These are phyloP conservation scores for Phrixothrix hirtus DNA, from an alignment of 2,888 invertebrate species.

Conservation along the genomic window DNA sequence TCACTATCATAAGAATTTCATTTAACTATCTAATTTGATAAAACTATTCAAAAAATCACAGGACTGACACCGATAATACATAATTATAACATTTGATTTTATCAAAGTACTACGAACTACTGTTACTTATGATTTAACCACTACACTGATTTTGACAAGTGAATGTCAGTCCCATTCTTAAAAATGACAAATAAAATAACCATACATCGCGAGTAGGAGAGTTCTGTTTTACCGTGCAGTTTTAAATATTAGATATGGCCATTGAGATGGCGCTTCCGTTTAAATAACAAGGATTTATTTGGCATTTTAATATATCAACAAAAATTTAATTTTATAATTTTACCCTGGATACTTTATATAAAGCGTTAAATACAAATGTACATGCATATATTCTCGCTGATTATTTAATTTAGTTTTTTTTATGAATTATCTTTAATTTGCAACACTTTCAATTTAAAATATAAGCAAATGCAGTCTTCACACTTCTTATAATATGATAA, in stretches of 20 bases:
- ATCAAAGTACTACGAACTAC: conserved; percentile 4
- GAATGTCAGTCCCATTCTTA: conserved; percentile 12
- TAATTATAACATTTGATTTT: not conserved
- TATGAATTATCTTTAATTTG: too few relatives aligned
- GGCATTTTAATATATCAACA: too few relatives aligned
- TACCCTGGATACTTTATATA: too few relatives aligned
- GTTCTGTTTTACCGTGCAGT: not conserved
- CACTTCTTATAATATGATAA: too few relatives aligned
- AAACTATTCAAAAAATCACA: conserved; percentile 10
- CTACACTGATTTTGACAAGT: conserved; percentile 11
- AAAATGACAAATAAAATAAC: conserved; percentile 6
- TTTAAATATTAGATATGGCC: not conserved
- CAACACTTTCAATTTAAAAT: too few relatives aligned
- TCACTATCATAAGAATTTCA: conserved; percentile 8
- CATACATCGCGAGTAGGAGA: not conserved
- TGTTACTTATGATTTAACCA: conserved; percentile 6
- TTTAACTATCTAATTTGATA: not conserved
- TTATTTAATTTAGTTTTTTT: too few relatives aligned
- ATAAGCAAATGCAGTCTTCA: too few relatives aligned
- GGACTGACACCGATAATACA: conserved; percentile 12
- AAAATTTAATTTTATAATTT: too few relatives aligned
- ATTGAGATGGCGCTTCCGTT: too few relatives aligned
- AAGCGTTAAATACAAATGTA: too few relatives aligned
- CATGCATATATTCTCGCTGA: too few relatives aligned
- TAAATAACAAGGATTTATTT: too few relatives aligned